Evolutionary conservation across 2,888 invertebrate genomes (phyloP), one percentile per base, ranked within the genome.

Genomic region (Malachius bipustulatus): DNA sequence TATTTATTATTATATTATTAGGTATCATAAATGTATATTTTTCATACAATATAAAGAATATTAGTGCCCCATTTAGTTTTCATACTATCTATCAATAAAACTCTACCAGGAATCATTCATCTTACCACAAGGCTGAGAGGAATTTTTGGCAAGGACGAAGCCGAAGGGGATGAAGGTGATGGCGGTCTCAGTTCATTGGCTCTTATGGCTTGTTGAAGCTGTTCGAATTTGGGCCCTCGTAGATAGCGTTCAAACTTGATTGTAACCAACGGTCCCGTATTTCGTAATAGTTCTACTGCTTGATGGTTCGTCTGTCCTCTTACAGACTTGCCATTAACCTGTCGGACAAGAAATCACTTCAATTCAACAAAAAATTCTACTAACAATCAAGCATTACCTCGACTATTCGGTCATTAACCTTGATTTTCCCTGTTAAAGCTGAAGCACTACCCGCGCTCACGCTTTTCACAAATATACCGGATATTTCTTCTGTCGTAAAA

Each of bases 381-480:
- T 28, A 11, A 28, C 8, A 28, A 6, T 28, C 8, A 28, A 9
- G 29, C 11, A 28, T 51, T 47, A 60, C 79, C 69, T 94, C 89
- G 41, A 96, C 83, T 54, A 98, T 98, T 56, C 97, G 82, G 67
- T 98, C 97, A 62, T 98, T 96, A 51, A 94, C 77, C 64, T 80
- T 82, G 53, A 98, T 93, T 63, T 82, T 77, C 36, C 83, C 82
- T 59, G 90, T 90, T 51, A 84, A 67, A 59, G 91, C 91, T 1
- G 97, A 97, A 35, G 94, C 91, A 63, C 96, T 94, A 34, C 93
- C 93, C 57, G 89, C 85, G 54, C 93, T 91, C 49, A 98, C 89
- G 60, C 94, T 96, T 64, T 97, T 96, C 11, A 98, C 94, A 67
- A 98, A 98, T 55, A 98, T 96, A 4, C 98, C 98, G n/a, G 93